Percentiles rank a stretch among this genome's conserved stretches.
These are phyloP conservation scores for Pollicipes pollicipes DNA, from an alignment of 1,140 invertebrate genomes.

Conservation along the genomic window DNA sequence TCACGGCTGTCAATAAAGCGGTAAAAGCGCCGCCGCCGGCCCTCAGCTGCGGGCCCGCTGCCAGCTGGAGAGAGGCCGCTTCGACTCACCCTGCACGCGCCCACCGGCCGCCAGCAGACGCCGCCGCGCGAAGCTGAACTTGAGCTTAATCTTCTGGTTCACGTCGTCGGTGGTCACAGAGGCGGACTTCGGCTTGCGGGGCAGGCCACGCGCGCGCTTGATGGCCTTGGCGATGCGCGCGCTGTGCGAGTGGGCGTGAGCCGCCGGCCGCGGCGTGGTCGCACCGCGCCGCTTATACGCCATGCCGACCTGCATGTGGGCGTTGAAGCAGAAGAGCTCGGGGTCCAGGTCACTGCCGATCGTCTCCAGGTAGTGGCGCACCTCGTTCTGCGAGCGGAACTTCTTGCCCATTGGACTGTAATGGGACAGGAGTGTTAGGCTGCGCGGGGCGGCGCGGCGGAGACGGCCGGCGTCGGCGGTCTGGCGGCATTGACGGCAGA, in stretches of 20 bases:
- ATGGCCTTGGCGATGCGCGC: not conserved
- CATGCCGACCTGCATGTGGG: not conserved
- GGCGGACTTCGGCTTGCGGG: not conserved
- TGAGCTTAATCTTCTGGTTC: not conserved
- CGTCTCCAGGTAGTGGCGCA: not conserved
- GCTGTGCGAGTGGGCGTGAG: not conserved
- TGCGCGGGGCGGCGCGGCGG: no score
- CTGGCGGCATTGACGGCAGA: no score
- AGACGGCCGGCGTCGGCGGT: no score
- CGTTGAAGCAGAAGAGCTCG: not conserved
- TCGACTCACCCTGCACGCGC: not conserved
- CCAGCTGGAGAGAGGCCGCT: not conserved
- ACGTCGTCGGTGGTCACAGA: not conserved
- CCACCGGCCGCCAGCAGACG: not conserved
- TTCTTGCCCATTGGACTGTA: slow-evolving; percentile 1
- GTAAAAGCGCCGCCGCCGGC: no score
- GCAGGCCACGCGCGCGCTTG: not conserved
- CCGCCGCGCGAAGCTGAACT: not conserved
- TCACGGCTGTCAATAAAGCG: no score
- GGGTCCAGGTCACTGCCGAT: slow-evolving; percentile 3
- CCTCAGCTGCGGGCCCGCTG: no score
- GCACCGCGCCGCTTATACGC: not conserved
- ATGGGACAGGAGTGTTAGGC: no score
- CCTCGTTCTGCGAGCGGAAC: not conserved
- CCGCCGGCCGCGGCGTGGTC: not conserved